phyloP scores from a whole-genome alignment of 2,113 vertebrate genomes.

The Uria aalge region DNA sequence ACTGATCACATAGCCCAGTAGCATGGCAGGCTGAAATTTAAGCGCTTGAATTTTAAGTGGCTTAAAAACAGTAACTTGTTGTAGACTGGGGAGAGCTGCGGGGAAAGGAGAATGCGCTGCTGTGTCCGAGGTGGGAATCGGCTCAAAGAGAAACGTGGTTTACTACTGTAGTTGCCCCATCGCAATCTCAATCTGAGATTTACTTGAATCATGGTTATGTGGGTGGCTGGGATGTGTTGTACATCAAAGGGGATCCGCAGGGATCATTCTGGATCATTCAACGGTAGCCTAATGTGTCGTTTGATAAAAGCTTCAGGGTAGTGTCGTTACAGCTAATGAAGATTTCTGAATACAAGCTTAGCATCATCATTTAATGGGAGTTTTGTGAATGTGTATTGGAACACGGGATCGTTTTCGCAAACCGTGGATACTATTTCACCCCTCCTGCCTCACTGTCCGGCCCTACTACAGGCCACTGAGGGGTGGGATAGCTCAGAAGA shows the following conservation, averaged over 20 bases:
- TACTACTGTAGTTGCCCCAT: not conserved
- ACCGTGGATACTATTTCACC: not conserved
- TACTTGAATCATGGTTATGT: too few relatives aligned
- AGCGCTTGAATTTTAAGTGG: not conserved
- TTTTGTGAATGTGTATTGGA: not conserved
- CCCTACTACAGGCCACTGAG: constrained; percentile 71
- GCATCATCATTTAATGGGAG: not conserved
- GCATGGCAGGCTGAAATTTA: not conserved
- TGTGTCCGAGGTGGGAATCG: not conserved
- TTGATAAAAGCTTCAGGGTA: not conserved
- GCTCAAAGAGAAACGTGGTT: not conserved
- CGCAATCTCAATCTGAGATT: not conserved
- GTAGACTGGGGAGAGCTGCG: not conserved
- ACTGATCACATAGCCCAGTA: rapidly evolving
- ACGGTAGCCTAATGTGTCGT: rapidly evolving
- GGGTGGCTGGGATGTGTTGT: not conserved
- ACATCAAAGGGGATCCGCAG: too few relatives aligned
- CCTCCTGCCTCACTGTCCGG: not conserved
- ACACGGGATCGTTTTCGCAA: rapidly evolving
- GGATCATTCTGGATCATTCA: not conserved
- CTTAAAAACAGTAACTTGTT: not conserved
- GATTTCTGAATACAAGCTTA: not conserved
- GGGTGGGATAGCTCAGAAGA: constrained; percentile 31
- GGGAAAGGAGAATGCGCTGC: not conserved
- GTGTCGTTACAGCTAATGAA: not conserved